Evolutionary conservation across 2,888 invertebrate species (phyloP).

Genomic region (Tipula helvola): DNA sequence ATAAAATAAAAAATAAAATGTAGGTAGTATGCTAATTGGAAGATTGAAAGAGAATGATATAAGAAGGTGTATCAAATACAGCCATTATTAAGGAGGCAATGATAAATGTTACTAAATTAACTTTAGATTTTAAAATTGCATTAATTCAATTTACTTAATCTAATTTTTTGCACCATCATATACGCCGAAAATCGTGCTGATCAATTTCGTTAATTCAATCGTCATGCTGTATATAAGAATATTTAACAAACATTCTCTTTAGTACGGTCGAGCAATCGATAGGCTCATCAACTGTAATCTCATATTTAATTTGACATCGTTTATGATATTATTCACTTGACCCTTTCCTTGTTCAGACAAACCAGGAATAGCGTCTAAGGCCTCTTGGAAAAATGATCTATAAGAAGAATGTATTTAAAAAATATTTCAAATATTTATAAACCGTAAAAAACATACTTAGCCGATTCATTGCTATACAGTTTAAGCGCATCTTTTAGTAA

Average conservation of each 20-base stretch:
- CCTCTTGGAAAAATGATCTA: conserved; percentile 69
- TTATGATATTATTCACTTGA: conserved; percentile 48
- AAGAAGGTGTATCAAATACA: background rate
- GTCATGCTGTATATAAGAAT: background rate
- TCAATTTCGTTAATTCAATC: background rate
- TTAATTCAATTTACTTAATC: background rate
- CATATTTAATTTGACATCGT: conserved; percentile 51
- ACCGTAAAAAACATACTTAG: conserved; percentile 40
- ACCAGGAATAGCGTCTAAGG: conserved; percentile 61
- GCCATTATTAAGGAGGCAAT: background rate
- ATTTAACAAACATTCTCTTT: background rate
- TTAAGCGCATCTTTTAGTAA: conserved; percentile 53
- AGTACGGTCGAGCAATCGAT: conserved; percentile 20
- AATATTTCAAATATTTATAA: background rate
- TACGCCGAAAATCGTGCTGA: background rate
- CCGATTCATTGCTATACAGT: conserved; percentile 49
- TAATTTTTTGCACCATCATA: background rate
- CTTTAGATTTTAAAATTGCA: background rate
- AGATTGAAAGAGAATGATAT: background rate
- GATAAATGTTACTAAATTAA: background rate
- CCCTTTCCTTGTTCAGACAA: conserved; percentile 48
- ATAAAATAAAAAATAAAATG: background rate
- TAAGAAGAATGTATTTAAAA: conserved; percentile 22
- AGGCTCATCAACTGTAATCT: conserved; percentile 55
- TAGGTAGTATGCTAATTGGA: background rate